Conservation (phyloP, 2,113 vertebrate species). For the Malurus alboscapulatus region DNA sequence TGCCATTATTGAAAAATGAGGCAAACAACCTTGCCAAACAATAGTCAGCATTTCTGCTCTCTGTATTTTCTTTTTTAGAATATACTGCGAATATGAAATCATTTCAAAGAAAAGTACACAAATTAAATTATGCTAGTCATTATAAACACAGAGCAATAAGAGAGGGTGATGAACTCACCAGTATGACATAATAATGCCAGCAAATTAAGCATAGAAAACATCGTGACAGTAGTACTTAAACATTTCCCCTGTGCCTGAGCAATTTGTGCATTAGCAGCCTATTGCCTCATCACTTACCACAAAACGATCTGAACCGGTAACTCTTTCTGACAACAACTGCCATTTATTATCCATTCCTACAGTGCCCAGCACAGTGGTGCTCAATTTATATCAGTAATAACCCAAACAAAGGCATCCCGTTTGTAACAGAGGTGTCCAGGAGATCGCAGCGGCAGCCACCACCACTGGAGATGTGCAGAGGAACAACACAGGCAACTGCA, state of each 20-base stretch:
- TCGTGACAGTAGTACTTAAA: slow-evolving; percentile 10
- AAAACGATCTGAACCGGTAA: background rate
- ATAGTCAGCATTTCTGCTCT: background rate
- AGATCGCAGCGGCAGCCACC: background rate
- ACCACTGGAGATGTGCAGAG: background rate
- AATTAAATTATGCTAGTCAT: background rate
- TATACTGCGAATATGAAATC: background rate
- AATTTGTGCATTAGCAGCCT: slow-evolving; percentile 51
- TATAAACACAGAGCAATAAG: background rate
- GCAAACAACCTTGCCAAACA: background rate
- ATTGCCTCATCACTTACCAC: slow-evolving; percentile 33
- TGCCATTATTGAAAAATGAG: background rate
- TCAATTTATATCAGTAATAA: background rate
- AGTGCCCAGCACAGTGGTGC: background rate
- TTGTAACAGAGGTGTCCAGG: background rate
- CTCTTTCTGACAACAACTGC: slow-evolving; percentile 2
- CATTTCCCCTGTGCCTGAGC: slow-evolving; percentile 21
- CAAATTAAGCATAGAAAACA: slow-evolving; percentile 25
- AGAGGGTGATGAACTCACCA: slow-evolving; percentile 19
- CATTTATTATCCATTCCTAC: slow-evolving; percentile 17
- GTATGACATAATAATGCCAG: slow-evolving; percentile 24
- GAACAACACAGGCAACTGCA: background rate
- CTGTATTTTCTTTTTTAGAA: background rate
- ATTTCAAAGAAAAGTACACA: background rate
- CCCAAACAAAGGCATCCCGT: background rate